Evolutionary conservation across 2,797 vertebrate genomes (phyloP).

Genomic region (Cyprinella venusta): DNA sequence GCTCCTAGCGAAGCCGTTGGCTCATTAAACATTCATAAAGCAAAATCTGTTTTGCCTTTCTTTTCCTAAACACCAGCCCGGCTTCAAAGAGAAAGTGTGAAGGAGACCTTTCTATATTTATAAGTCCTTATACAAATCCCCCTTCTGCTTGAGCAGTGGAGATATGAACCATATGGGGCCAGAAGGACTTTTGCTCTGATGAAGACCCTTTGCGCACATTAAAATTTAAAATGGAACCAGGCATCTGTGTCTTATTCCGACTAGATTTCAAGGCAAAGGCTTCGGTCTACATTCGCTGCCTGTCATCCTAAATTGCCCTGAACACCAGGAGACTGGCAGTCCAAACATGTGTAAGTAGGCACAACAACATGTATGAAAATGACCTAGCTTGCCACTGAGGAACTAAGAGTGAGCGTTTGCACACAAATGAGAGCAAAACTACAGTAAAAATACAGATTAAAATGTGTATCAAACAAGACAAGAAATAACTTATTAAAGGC

Average conservation of each 20-base stretch:
- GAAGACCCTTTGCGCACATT: constrained; percentile 41
- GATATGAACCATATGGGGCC: constrained; percentile 55
- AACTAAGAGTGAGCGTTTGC: not conserved
- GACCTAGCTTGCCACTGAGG: constrained; percentile 1
- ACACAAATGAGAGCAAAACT: not conserved
- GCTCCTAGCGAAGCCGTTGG: constrained; percentile 50
- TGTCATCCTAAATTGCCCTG: constrained; percentile 25
- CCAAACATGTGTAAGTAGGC: constrained; percentile 34
- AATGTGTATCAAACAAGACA: constrained; percentile 7
- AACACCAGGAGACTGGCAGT: not conserved
- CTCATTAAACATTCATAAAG: constrained; percentile 66
- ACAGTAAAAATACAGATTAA: constrained; percentile 11
- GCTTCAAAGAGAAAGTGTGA: constrained; percentile 62
- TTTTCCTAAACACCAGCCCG: constrained; percentile 59
- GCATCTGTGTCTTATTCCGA: constrained; percentile 39
- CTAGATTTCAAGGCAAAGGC: constrained; percentile 13
- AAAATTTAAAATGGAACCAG: constrained; percentile 47
- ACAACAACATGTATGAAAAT: constrained; percentile 33
- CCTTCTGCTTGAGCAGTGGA: constrained; percentile 49
- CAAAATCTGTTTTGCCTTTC: constrained; percentile 65
- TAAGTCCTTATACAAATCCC: constrained; percentile 59
- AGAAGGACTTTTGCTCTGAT: constrained; percentile 41
- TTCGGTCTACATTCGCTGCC: constrained; percentile 10
- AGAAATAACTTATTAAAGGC: constrained; percentile 16
- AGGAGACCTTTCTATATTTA: constrained; percentile 62